Evolutionary conservation across 1,140 invertebrate genomes (phyloP), one percentile per base, ranked within the genome.

Genomic region (Drosophila pachea): DNA sequence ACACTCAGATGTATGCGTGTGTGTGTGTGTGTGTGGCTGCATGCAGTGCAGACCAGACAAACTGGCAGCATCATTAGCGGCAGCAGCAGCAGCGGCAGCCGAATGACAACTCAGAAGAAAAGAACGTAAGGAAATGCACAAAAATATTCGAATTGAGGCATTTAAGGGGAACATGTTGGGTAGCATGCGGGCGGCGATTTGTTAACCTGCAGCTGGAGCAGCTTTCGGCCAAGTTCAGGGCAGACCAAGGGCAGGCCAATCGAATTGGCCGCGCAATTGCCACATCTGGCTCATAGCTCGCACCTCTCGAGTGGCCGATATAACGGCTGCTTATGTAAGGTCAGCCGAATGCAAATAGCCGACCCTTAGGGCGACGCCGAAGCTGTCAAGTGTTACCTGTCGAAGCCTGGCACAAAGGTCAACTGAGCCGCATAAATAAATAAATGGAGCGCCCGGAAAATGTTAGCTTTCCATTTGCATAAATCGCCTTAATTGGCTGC

Each of bases 401-500:
- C 22, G 29, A 65, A 56, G n/a, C 9, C 58, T 43, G 69, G 58
- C 40, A 63, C 56, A 78, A 78, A 75, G 68, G 76, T 79, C 59
- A 66, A 59, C 35, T 22, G 5, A 33, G 38, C 12, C 47, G 66
- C 67, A 42, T 50, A 71, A 43, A 61, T 69, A 66, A 69, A 45
- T 54, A 68, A 76, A 76, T 71, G 58, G 8, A 35, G 45, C 40
- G 33, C 35, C 36, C 31, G 42, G 12, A 22, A 47, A 52, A 59
- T 22, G 63, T 42, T 5, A n/a, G n/a, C 40, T 14, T 43, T 43
- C n/a, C 12, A 61, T 78, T 61, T 71, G 68, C 59, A 64, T 59
- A 76, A 79, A 79, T 68, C 73, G 47, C 42, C 65, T 78, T 78
- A 78, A 78, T 79, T 78, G 76, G 76, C 76, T 62, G 22, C 33